Percentiles rank a stretch among this genome's conserved stretches.
These are phyloP conservation scores for Ellobius talpinus DNA, from an alignment of 2,113 vertebrate species.

Conservation along the genomic window DNA sequence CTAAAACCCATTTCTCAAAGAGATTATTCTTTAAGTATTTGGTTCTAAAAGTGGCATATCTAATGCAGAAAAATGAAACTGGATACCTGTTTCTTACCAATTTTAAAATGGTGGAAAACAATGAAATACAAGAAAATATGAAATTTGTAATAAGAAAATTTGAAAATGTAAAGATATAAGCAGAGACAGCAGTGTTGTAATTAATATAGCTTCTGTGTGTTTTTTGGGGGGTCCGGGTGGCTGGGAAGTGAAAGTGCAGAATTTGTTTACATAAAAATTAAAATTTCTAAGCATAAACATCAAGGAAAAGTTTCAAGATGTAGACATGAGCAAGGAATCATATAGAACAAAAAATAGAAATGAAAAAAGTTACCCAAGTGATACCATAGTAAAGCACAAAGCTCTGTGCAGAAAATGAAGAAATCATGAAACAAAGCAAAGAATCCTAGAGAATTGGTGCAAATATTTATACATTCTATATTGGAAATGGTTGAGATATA, in stretches of 20 bases:
- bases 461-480: neutral
- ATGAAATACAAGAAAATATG: neutral
- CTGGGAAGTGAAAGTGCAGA: too few relatives aligned
- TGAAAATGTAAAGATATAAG: too few relatives aligned
- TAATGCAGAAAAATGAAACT: neutral
- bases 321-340: neutral
- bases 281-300: neutral
- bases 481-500: neutral
- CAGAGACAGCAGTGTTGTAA: too few relatives aligned
- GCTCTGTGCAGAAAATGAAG: neutral
- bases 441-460: neutral
- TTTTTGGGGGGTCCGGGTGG: too few relatives aligned
- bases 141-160: too few relatives aligned
- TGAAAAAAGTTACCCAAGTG: neutral
- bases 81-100: fast-evolving
- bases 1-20: neutral
- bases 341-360: neutral
- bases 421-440: neutral
- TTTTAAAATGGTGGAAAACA: neutral
- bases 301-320: neutral
- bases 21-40: neutral
- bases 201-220: too few relatives aligned
- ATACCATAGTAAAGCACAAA: neutral
- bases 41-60: neutral
- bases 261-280: too few relatives aligned